Evolutionary conservation across 2,797 vertebrate species (phyloP).

Genomic region (Ibycter americanus): DNA sequence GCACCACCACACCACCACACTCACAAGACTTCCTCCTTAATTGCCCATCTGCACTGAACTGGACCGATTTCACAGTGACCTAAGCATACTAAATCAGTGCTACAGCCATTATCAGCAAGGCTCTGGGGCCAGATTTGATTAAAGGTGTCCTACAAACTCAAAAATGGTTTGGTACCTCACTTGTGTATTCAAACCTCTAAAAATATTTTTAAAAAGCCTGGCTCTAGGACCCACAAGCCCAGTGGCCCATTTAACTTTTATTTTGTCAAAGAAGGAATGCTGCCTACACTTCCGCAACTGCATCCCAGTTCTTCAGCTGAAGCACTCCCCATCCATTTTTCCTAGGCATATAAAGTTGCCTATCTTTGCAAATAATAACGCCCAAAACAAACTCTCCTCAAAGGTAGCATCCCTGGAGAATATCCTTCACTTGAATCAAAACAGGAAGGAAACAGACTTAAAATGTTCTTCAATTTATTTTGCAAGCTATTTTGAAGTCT

Average conservation of each 20-base stretch:
- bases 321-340: not conserved
- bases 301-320: not conserved
- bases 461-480: not conserved
- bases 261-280: not conserved
- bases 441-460: not conserved
- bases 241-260: not conserved
- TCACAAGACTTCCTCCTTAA: not conserved
- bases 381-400: not conserved
- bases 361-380: not conserved
- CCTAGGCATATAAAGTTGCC: not conserved
- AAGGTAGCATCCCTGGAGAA: not conserved
- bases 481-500: not conserved
- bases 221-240: not conserved
- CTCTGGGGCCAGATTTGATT: rapidly evolving
- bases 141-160: not conserved
- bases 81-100: not conserved
- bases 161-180: not conserved
- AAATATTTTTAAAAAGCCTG: not conserved
- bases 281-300: not conserved
- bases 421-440: not conserved
- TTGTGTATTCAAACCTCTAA: not conserved
- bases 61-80: not conserved
- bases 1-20: not conserved
- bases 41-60: not conserved
- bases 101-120: not conserved